These are phyloP conservation scores for Cyrtorhinus lividipennis DNA, from an alignment of 1,140 invertebrate genomes.

Conservation along the genomic window DNA sequence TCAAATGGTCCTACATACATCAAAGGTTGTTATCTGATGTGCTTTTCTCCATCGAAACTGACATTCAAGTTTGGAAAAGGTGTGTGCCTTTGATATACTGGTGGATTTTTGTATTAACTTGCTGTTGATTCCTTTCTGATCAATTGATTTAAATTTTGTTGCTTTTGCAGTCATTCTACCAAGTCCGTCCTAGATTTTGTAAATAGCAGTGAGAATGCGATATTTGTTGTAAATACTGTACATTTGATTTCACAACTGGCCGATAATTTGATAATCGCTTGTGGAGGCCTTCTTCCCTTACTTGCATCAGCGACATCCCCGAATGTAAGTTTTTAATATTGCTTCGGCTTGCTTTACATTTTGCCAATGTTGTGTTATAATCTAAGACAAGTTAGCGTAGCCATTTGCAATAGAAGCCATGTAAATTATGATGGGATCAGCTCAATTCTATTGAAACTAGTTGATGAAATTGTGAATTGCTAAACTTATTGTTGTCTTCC, in stretches of 20 bases:
- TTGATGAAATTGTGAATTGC: too few species aligned
- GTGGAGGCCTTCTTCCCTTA: constrained; percentile 89
- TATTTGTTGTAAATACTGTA: constrained; percentile 98
- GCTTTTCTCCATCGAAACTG: constrained; percentile 90
- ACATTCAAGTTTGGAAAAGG: constrained; percentile 85
- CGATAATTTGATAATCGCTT: constrained; percentile 98
- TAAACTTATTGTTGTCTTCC: too few species aligned
- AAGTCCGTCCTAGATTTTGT: constrained; percentile 97
- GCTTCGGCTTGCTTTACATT: not conserved
- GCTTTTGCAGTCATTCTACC: constrained; percentile 67
- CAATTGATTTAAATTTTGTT: not conserved
- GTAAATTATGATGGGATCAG: too few species aligned
- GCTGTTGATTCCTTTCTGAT: not conserved
- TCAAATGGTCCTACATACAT: constrained; percentile 98
- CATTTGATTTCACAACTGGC: constrained; percentile 97
- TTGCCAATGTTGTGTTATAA: not conserved
- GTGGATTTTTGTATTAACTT: constrained; percentile 15
- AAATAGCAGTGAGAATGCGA: constrained; percentile 93
- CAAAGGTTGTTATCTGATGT: constrained; percentile 92
- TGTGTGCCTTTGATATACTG: constrained; percentile 25
- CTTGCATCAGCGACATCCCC: constrained; percentile 96
- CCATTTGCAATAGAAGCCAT: too few species aligned
- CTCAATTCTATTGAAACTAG: too few species aligned
- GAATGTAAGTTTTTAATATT: constrained; percentile 50
- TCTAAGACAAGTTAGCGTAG: too few species aligned